phyloP scores from a whole-genome alignment of 1,140 invertebrate species.

The Chionoecetes opilio region DNA sequence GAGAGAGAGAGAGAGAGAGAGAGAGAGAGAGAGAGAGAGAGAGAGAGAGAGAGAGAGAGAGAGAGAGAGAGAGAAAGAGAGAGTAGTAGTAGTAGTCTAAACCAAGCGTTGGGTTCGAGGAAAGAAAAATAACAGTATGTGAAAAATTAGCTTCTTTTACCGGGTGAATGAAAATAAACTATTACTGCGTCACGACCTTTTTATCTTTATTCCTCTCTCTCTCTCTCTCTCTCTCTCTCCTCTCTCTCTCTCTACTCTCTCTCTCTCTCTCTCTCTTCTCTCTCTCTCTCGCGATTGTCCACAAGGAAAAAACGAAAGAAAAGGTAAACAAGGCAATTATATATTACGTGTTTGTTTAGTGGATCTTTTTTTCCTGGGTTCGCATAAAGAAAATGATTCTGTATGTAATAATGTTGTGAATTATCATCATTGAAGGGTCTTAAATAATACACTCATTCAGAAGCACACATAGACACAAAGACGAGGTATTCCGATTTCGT shows the following conservation, averaged over 20 bases:
- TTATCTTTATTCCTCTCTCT: not conserved
- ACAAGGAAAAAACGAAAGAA: not conserved
- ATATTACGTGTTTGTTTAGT: not conserved
- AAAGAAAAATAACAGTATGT: not conserved
- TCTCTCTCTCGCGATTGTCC: too few relatives aligned
- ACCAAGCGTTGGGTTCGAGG: not conserved
- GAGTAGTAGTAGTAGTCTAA: not conserved
- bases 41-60: conserved; percentile 19
- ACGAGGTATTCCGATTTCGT: too few relatives aligned
- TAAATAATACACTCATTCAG: too few relatives aligned
- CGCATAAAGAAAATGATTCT: not conserved
- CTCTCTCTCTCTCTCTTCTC: conserved; percentile 12
- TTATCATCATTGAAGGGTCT: too few relatives aligned
- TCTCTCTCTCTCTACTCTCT: too few relatives aligned
- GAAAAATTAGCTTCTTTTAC: not conserved
- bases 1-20: conserved; percentile 45
- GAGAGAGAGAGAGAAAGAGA: conserved; percentile 36
- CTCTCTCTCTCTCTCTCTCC: not conserved
- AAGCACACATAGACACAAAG: too few relatives aligned
- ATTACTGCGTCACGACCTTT: not conserved
- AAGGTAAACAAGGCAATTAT: not conserved
- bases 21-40: conserved; percentile 39
- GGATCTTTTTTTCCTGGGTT: not conserved
- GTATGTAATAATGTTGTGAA: too few relatives aligned
- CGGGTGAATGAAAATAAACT: not conserved